Conservation (phyloP, 2,797 vertebrate genomes). For the Pterois miles region DNA sequence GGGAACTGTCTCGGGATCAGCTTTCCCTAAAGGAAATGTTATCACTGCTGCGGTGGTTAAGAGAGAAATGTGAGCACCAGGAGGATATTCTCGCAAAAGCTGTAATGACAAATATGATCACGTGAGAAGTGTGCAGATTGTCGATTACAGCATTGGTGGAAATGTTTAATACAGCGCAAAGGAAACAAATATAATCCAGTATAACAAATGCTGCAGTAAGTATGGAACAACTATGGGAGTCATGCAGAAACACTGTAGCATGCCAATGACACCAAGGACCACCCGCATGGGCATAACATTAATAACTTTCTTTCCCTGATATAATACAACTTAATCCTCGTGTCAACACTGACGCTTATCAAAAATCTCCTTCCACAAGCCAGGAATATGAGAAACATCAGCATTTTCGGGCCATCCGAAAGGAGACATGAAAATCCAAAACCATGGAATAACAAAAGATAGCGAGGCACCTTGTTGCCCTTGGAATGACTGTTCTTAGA, state of each 20-base stretch:
- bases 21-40: constrained; percentile 57
- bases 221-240: background rate
- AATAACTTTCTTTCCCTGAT: constrained; percentile 21
- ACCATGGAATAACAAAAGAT: constrained; percentile 42
- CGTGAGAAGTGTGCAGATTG: constrained; percentile 38
- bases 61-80: constrained; percentile 26
- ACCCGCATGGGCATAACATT: constrained; percentile 38
- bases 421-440: constrained; percentile 27
- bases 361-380: constrained; percentile 7
- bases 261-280: constrained; percentile 36
- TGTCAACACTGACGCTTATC: constrained; percentile 43
- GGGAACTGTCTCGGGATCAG: constrained; percentile 48
- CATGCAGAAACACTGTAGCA: constrained; percentile 12
- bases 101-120: constrained; percentile 13
- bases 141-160: background rate
- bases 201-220: background rate
- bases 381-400: constrained; percentile 31
- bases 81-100: constrained; percentile 1
- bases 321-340: constrained; percentile 34
- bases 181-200: constrained; percentile 34
- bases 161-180: constrained; percentile 12
- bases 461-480: background rate
- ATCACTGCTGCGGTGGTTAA: constrained; percentile 47
- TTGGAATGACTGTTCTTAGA: constrained; percentile 6
- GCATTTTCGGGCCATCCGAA: constrained; percentile 4